Percentiles rank a stretch among this genome's conserved stretches.
phyloP scores from a whole-genome alignment of 2,113 vertebrate genomes.

The Cottus gobio region DNA sequence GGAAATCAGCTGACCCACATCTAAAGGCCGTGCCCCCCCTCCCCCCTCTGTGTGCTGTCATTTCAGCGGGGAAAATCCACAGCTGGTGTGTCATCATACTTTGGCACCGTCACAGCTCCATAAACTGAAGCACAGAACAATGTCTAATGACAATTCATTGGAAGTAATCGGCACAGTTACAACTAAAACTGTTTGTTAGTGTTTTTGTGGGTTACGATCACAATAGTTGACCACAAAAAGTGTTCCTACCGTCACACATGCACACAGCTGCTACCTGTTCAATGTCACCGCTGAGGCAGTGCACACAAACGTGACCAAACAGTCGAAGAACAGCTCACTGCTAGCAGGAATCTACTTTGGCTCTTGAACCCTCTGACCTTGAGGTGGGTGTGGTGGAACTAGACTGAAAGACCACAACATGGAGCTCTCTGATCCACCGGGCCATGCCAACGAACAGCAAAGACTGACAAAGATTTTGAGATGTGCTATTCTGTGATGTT shows the following conservation, averaged over 20 bases:
- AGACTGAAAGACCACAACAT: neutral
- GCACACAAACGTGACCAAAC: constrained; percentile 9
- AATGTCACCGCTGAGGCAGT: neutral
- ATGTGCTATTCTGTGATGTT: neutral
- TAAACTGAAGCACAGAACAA: neutral
- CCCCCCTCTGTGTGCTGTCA: constrained; percentile 17
- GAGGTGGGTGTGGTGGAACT: neutral
- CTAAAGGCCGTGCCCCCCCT: neutral
- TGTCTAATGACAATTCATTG: neutral
- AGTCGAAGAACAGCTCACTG: neutral
- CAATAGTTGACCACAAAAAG: neutral
- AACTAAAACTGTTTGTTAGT: neutral
- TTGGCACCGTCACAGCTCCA: constrained; percentile 15
- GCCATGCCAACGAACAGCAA: neutral
- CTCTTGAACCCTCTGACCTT: neutral
- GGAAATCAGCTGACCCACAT: constrained; percentile 45
- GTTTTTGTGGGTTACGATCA: neutral
- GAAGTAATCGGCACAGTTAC: neutral
- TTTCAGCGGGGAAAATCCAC: constrained; percentile 41
- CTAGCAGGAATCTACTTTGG: neutral
- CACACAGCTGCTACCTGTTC: neutral
- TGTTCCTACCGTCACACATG: too few species aligned
- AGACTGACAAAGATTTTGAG: neutral
- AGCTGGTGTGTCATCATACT: constrained; percentile 49
- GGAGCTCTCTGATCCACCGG: neutral